Evolutionary conservation across 2,888 invertebrate genomes (phyloP), one percentile per base, ranked within the genome.

Genomic region (Acleris emargana): DNA sequence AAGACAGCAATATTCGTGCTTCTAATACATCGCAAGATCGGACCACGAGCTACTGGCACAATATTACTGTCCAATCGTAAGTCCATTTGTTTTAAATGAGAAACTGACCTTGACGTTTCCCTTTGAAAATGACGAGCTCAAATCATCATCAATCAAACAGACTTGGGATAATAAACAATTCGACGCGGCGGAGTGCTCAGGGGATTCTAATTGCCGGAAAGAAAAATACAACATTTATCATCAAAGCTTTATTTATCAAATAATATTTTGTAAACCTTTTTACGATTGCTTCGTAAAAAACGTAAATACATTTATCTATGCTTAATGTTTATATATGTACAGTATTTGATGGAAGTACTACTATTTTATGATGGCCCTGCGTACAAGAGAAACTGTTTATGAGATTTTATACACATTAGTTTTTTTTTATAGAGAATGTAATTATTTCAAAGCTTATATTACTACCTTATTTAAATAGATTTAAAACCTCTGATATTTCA

Each of bases 321-420:
- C 54, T 42, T 42, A 54, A 45, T 45, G 32, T 51, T 20, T 7
- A 18, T 18, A 13, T 43, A 43, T 43, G n/a, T 55, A 60, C 49
- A 58, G 20, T 43, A 55, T 51, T 50, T 16, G 11, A 43, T 13
- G 50, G 32, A 32, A 32, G 32, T 32, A 32, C 3, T 11, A 38
- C n/a, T 42, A 45, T 57, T 51, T 57, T 47, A 52, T 57, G 55
- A 28, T 59, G 17, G 3, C 25, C 67, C 61, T 66, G 67, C 72
- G 81, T 78, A 81, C 82, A 82, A 81, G 82, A 81, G 82, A 81
- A 80, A 81, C 81, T 67, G 59, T 51, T 59, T 22, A 52, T 53
- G 59, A 57, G 5, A 50, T 43, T 59, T 28, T 61, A n/a, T 28
- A 50, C 17, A 52, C 22, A 45, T 47, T 58, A 25, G 2, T 11